phyloP scores from a whole-genome alignment of 2,113 vertebrate species.

The Daphoenositta chrysoptera region DNA sequence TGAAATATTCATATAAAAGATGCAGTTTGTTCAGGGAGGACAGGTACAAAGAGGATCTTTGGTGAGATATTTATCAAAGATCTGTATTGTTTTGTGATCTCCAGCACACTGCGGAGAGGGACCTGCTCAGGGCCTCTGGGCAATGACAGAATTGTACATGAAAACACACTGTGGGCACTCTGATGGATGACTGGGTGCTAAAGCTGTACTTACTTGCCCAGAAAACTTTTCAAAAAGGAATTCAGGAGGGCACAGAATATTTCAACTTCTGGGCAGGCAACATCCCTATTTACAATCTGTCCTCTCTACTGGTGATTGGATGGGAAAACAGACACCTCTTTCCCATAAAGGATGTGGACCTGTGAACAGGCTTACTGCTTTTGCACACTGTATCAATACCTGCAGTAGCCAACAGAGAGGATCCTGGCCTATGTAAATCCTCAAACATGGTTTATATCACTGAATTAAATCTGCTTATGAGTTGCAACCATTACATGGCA shows the following conservation, averaged over 20 bases:
- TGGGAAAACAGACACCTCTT: background rate
- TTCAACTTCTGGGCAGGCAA: background rate
- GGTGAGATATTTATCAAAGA: background rate
- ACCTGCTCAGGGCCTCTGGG: background rate
- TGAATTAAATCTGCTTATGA: background rate
- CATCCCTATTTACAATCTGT: background rate
- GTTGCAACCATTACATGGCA: background rate
- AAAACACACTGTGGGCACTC: background rate
- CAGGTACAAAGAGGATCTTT: background rate
- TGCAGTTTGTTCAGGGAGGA: background rate
- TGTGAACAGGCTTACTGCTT: background rate
- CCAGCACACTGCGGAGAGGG: background rate
- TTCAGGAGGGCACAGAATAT: background rate
- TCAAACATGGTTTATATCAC: background rate
- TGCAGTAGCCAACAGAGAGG: background rate
- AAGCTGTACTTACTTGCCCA: background rate
- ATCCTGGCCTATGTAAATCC: background rate
- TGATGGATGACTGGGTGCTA: background rate
- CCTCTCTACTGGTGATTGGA: background rate
- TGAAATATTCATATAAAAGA: background rate
- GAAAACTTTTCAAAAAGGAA: background rate
- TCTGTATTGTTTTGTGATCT: background rate
- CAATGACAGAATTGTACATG: background rate
- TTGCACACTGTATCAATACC: background rate
- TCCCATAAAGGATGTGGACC: background rate